Evolutionary conservation across 2,888 invertebrate genomes (phyloP), one percentile per base, ranked within the genome.

Genomic region (Tetheella fluctuosa): DNA sequence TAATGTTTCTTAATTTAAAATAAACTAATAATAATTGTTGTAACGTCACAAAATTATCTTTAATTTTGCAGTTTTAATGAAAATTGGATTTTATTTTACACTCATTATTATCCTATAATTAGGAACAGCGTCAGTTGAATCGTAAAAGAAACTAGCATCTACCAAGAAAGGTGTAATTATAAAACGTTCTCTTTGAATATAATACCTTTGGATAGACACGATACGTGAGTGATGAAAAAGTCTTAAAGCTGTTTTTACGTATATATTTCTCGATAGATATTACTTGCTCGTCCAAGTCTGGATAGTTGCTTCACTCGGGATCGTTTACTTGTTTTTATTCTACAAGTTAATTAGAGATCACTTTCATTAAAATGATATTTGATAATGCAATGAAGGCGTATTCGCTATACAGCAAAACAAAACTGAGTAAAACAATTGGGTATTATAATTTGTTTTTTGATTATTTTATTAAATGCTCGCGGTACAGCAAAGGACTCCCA

Each of bases 111-210:
- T 7, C 2, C 7, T 17, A 17, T 17, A 17, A 48, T 15, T 48
- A 48, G 48, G 48, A 48, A 17, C 48, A 48, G 20, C 20, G 20
- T 20, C n/a, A 10, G 48, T 20, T 10, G 48, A 5, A 39, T 39
- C 20, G 48, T 48, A 20, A 48, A 48, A 20, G 48, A 17, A 42
- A 42, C 42, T 15, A 20, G 15, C 20, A 48, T 48, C 60, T 60
- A 59, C 59, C 54, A 59, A 62, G 64, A 63, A 63, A 64, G 58
- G 62, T 62, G 57, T 69, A 73, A 72, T 73, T 71, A 72, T 69
- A 70, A 69, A 62, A 62, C 64, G 70, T 67, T 67, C 65, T 65
- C 63, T 64, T 67, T 59, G 67, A 70, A 65, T 63, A 63, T 54
- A 61, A 62, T 58, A 63, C 62, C 62, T 48, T n/a, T 48, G 20